These are phyloP conservation scores for Aythya baeri DNA, from an alignment of 2,113 vertebrate genomes.

Conservation along the genomic window DNA sequence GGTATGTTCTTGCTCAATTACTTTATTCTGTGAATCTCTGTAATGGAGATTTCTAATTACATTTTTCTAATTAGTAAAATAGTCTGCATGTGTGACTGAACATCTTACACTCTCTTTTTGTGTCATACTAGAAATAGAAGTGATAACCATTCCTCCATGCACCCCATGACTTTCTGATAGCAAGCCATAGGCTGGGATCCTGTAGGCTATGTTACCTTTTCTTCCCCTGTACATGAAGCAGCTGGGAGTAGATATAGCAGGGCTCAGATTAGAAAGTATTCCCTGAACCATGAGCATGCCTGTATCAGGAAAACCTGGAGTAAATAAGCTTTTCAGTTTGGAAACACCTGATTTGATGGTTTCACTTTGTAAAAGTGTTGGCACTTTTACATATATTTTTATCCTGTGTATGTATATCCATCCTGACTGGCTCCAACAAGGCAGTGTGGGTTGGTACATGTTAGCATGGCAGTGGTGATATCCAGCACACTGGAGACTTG, in stretches of 20 bases:
- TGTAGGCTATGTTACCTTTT: background rate
- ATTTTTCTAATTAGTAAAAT: background rate
- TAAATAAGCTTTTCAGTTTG: background rate
- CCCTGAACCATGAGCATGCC: background rate
- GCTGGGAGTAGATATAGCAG: background rate
- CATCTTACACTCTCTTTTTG: background rate
- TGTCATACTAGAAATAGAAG: background rate
- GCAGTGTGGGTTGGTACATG: accelerated
- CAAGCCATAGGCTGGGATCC: background rate
- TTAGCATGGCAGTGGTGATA: background rate
- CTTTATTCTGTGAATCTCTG: background rate
- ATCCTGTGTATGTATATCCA: background rate
- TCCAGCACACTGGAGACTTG: background rate
- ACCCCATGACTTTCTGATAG: background rate
- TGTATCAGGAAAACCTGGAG: background rate
- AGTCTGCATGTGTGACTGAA: background rate
- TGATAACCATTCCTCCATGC: background rate
- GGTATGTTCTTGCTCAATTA: slow-evolving; percentile 8
- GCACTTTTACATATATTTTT: background rate
- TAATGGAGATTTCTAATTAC: slow-evolving; percentile 8
- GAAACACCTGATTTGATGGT: background rate
- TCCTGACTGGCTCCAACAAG: background rate
- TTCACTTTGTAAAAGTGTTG: background rate
- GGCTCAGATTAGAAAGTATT: background rate
- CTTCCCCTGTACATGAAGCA: background rate